Conservation (phyloP, 2,888 invertebrate species). For the Cantharis rufa region DNA sequence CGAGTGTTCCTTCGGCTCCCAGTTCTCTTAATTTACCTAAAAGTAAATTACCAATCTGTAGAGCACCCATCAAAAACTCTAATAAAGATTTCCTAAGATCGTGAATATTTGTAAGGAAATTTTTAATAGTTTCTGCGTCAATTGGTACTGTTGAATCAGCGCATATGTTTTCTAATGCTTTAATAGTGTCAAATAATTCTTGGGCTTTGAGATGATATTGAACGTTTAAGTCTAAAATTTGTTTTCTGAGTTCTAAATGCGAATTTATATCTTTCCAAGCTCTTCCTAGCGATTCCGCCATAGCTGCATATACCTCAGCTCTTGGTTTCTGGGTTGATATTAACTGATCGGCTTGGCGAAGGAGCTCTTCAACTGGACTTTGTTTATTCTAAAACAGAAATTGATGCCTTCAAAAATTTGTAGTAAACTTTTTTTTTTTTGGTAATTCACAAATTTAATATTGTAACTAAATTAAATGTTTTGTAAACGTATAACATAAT, state of each 20-base stretch:
- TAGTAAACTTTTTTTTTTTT: neutral
- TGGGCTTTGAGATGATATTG: conserved; percentile 75
- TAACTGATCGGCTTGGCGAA: conserved; percentile 83
- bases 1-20: conserved; percentile 73
- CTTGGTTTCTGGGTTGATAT: conserved; percentile 76
- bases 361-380: conserved; percentile 84
- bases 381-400: conserved; percentile 74
- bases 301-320: conserved; percentile 82
- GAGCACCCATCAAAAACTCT: conserved; percentile 77
- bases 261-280: conserved; percentile 84
- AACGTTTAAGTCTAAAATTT: conserved; percentile 77
- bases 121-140: conserved; percentile 73
- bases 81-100: conserved; percentile 73
- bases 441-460: neutral
- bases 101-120: conserved; percentile 70
- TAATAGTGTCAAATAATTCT: conserved; percentile 71
- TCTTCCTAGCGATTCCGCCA: conserved; percentile 78
- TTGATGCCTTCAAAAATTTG: neutral
- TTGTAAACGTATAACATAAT: too few relatives aligned
- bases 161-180: conserved; percentile 70
- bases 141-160: conserved; percentile 68
- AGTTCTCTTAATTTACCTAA: conserved; percentile 75
- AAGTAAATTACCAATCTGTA: conserved; percentile 78
- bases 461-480: too few relatives aligned
- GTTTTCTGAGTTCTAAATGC: conserved; percentile 75